Conservation (phyloP, 1,140 invertebrate species). For the Centruroides sculpturatus region DNA sequence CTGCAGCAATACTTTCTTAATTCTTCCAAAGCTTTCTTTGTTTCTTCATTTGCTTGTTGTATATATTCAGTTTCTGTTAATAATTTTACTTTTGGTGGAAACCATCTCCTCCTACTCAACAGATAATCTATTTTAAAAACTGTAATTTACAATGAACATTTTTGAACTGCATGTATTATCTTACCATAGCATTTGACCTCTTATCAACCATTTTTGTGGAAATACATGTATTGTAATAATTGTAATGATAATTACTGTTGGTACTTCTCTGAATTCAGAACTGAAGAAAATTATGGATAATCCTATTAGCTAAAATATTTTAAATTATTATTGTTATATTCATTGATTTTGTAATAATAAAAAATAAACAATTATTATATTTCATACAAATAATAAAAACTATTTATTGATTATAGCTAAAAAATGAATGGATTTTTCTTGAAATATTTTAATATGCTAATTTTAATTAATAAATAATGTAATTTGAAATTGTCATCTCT, state of each 20-base stretch:
- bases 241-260: conserved; percentile 43
- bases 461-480: no score
- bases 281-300: conserved; percentile 56
- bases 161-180: neutral
- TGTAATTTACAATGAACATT: conserved; percentile 23
- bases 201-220: conserved; percentile 1
- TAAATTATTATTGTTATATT: no score
- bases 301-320: conserved; percentile 39
- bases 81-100: conserved; percentile 38
- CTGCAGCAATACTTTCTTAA: conserved; percentile 68
- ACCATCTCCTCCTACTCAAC: conserved; percentile 29
- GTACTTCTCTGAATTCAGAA: conserved; percentile 60
- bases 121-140: conserved; percentile 24
- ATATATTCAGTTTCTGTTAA: conserved; percentile 72
- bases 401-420: no score
- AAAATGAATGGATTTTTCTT: no score
- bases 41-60: conserved; percentile 59
- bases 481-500: no score
- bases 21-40: conserved; percentile 56
- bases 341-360: no score
- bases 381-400: no score
- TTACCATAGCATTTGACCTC: neutral
- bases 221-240: neutral
- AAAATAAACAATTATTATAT: no score
- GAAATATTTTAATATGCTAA: no score